A percentile compares a stretch with the other conserved stretches of the same genome.
Conservation (phyloP, 2,888 invertebrate species). For the Strigamia maritima region DNA sequence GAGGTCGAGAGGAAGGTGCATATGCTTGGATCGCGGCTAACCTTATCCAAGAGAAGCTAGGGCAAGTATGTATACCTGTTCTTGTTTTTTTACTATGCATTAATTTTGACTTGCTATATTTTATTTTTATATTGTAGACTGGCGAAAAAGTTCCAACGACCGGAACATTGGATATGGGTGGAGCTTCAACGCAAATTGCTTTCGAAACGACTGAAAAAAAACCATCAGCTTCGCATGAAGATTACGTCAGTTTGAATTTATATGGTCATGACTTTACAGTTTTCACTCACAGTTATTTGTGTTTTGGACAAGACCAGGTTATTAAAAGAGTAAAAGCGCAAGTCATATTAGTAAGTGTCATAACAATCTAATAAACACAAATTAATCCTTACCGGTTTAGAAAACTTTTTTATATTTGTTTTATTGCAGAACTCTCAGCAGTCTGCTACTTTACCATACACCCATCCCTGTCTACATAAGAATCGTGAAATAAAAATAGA, state of each 20-base stretch:
- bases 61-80: conserved; percentile 11
- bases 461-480: background rate
- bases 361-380: no score
- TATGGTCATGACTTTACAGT: conserved; percentile 53
- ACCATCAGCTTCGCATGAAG: conserved; percentile 39
- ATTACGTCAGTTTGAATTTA: conserved; percentile 45
- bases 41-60: conserved; percentile 47
- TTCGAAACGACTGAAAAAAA: conserved; percentile 47
- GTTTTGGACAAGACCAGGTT: conserved; percentile 56
- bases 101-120: background rate
- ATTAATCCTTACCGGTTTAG: no score
- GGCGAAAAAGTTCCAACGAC: conserved; percentile 44
- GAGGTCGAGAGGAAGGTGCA: conserved; percentile 54
- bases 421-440: no score
- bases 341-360: conserved; percentile 48
- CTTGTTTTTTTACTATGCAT: background rate
- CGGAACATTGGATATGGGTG: conserved; percentile 57
- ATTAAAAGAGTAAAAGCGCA: conserved; percentile 50
- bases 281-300: conserved; percentile 55
- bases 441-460: background rate
- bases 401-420: no score
- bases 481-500: background rate
- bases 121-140: no score
- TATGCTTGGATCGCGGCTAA: conserved; percentile 57
- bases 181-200: conserved; percentile 58